Evolutionary conservation across 2,113 vertebrate species (phyloP), one percentile per base, ranked within the genome.

Genomic region (Equus przewalskii): DNA sequence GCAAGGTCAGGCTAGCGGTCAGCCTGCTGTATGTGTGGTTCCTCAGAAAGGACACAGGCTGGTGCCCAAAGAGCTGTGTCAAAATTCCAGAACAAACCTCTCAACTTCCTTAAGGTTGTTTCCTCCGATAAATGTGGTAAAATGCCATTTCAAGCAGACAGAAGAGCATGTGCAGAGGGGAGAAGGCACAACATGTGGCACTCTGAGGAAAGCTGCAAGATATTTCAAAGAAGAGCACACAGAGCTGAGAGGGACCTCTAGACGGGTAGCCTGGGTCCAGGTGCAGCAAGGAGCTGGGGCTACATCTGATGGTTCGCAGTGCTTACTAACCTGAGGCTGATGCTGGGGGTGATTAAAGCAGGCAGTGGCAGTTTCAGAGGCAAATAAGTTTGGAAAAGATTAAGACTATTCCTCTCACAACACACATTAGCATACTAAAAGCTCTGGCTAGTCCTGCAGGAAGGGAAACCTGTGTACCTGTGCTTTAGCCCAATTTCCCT

Each of bases 221-320:
- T 6, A 14, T 14, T 2, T 28, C 60, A 8, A 33, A 79, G 54
- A 80, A 56, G n/a, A n/a, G n/a, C 5, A 14, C 3, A 2, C 13
- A 26, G 24, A 80, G 30, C 1, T 1, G 0, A 70, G 44, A n/a
- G 18, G 24, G n/a, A 4, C 13, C 28, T 49, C 21, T 15, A 24
- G 7, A 49, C 41, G 44, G 44, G 33, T 1, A 14, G 46, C 46
- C 46, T 12, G 51, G 30, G 24, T 5, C 79, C 10, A n/a, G 67
- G 67, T 1, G 54, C n/a, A 1, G 0, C 1, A 1, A n/a, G 72
- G 26, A 46, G 54, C 21, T n/a, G 9, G 18, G 60, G 7, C 51
- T 1, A 1, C 19, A 2, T 5, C 78, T 56, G 41, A 19, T 15
- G 0, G n/a, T 36, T 51, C 13, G 13, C 33, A 19, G 12, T 1